Evolutionary conservation across 2,113 vertebrate species (phyloP).

Genomic region (Chauna torquata): DNA sequence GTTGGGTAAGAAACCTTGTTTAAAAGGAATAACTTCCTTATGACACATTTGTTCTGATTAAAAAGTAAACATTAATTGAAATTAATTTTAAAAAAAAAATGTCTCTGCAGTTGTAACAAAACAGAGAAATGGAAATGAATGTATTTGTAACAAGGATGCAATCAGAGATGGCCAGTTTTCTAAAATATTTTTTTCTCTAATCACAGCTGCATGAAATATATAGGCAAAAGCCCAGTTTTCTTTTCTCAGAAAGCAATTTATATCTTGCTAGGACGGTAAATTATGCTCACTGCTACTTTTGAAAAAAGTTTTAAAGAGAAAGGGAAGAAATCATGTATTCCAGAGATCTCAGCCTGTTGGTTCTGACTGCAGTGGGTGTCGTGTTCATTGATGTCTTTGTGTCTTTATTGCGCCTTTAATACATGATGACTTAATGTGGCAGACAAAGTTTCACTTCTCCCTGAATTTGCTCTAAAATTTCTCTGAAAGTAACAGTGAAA

Average conservation of each 20-base stretch:
- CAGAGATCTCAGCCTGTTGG: background rate
- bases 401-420: background rate
- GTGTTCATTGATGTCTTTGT: background rate
- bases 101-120: background rate
- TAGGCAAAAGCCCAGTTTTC: background rate
- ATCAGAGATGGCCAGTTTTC: background rate
- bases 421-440: background rate
- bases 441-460: background rate
- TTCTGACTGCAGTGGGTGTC: background rate
- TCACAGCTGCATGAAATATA: conserved; percentile 21
- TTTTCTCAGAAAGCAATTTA: conserved; percentile 38
- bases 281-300: background rate
- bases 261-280: conserved; percentile 5
- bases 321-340: background rate
- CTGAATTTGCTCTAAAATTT: background rate
- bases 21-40: background rate
- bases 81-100: background rate
- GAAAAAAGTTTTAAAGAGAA: background rate
- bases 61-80: background rate
- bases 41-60: background rate
- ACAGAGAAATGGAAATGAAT: background rate
- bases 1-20: background rate
- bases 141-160: background rate
- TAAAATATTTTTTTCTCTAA: background rate
- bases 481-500: background rate